Percentiles rank a stretch among this genome's conserved stretches.
phyloP scores from a whole-genome alignment of 2,113 vertebrate species.

The Indicator maculatus region DNA sequence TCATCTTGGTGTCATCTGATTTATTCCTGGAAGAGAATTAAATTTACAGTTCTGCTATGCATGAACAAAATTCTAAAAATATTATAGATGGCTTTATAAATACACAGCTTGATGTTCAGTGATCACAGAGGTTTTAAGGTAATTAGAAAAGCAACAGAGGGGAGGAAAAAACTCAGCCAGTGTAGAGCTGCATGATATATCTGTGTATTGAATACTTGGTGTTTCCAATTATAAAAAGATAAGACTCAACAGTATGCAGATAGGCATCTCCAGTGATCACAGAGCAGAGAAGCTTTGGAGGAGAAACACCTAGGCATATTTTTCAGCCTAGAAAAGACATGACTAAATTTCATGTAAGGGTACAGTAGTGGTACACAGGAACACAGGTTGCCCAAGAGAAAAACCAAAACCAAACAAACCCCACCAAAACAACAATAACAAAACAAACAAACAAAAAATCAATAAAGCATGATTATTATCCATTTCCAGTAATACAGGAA shows the following conservation, averaged over 20 bases:
- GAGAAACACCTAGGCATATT: background rate
- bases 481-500: background rate
- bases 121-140: background rate
- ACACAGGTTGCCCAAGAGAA: background rate
- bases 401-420: background rate
- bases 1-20: background rate
- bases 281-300: background rate
- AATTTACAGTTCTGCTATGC: background rate
- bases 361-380: background rate
- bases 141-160: background rate
- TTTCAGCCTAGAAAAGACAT: background rate
- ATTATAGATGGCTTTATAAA: background rate
- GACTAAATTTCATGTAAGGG: background rate
- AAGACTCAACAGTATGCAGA: background rate
- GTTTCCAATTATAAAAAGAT: background rate
- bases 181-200: background rate
- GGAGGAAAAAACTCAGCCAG: accelerated
- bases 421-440: no score
- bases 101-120: background rate
- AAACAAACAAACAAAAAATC: no score
- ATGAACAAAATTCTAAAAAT: accelerated
- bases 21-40: background rate
- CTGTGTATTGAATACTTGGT: background rate
- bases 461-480: background rate
- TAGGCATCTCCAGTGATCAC: background rate